Evolutionary conservation across 2,888 invertebrate genomes (phyloP), one percentile per base, ranked within the genome.

Genomic region (Ethmia dodecea): DNA sequence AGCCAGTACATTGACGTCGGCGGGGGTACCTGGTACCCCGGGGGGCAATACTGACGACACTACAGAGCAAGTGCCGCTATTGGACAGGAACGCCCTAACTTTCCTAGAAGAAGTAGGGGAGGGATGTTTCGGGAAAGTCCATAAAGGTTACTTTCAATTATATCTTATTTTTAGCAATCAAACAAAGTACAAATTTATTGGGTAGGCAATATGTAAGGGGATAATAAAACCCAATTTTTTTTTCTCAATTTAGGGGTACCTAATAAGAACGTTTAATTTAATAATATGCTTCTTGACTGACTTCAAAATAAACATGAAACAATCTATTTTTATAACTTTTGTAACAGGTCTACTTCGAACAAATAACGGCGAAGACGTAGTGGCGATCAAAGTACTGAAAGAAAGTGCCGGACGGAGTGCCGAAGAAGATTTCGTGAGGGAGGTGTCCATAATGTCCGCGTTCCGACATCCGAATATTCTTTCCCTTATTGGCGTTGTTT

Each of bases 71-170:
- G 90, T 93, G 9, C 90, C 90, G 9, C 81, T 91, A 28, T 71
- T 93, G 27, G 86, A 88, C 31, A 81, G 91, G 31, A 92, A 92
- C 41, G 89, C 90, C 2, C 86, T 96, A 13, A 87, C 88, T 8
- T 92, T 93, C 65, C 71, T 92, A 3, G 90, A 93, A 54, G 93
- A 93, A 59, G 92, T 95, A 33, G 95, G 95, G 2, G 94, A 95
- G 67, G 95, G 95, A 1, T 95, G 94, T 59, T 96, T 95, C 57
- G 95, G 95, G 16, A 94, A 94, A 79, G 95, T 95, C 28, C 94
- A 90, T 63, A 94, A 93, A 92, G 95, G 95, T 94, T 22, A 3
- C 22, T 22, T 9, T 22, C n/a, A 1, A n/a, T 22, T 3, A n/a
- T n/a, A 22, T 22, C 18, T 18, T 18, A 18, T 18, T n/a, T 9